Evolutionary conservation across 2,113 vertebrate species (phyloP).

Genomic region (Callorhinus ursinus): DNA sequence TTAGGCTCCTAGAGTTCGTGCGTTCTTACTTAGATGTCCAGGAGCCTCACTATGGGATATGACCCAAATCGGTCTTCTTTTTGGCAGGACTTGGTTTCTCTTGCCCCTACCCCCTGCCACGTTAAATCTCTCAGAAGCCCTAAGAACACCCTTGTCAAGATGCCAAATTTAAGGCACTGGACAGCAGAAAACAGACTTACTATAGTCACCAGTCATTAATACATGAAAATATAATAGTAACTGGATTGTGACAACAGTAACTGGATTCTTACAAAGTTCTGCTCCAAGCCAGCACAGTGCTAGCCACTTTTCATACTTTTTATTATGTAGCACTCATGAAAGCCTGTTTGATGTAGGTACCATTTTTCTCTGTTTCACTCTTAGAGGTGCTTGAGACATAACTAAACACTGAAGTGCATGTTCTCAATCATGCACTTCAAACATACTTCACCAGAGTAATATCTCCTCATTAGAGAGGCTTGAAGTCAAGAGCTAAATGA

Average conservation of each 20-base stretch:
- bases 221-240: fast-evolving
- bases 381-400: fast-evolving
- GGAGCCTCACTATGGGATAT: too few species aligned
- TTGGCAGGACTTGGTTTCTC: neutral
- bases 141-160: neutral
- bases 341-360: too few species aligned
- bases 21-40: fast-evolving
- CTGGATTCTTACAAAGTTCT: fast-evolving
- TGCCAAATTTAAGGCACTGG: too few species aligned
- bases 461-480: neutral
- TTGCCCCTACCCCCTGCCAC: neutral
- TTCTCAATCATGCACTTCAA: neutral
- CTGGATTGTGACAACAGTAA: fast-evolving
- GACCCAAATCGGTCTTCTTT: neutral
- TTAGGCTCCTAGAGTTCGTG: neutral
- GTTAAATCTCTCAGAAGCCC: fast-evolving
- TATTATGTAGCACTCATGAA: fast-evolving
- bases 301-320: fast-evolving
- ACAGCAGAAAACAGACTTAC: neutral
- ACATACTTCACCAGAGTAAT: neutral
- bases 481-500: neutral
- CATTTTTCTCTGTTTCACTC: neutral
- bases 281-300: fast-evolving
- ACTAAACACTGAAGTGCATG: neutral
- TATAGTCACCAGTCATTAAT: fast-evolving